Conservation (phyloP, 2,113 vertebrate genomes). For the Chloropsis hardwickii region DNA sequence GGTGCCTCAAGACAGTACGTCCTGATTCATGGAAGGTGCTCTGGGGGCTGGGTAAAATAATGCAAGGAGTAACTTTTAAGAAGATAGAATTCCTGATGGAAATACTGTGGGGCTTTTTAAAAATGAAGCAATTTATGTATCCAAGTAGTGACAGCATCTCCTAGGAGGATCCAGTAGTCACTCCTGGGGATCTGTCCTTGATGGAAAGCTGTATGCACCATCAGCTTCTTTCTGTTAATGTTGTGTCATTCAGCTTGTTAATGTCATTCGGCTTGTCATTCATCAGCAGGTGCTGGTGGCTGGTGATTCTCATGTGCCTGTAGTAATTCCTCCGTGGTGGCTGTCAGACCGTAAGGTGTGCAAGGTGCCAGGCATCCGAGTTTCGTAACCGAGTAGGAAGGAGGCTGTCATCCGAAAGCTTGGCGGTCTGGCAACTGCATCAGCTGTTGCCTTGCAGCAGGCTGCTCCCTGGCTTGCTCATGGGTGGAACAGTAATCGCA, state of each 20-base stretch:
- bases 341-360: neutral
- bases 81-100: neutral
- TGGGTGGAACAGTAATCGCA: slow-evolving; percentile 24
- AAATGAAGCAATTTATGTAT: neutral
- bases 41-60: neutral
- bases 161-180: neutral
- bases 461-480: neutral
- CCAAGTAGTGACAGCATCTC: neutral
- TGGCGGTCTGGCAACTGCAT: neutral
- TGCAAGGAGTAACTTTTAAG: neutral
- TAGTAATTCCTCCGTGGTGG: neutral
- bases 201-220: neutral
- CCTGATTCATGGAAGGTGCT: neutral
- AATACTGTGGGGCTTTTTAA: neutral
- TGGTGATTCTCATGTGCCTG: neutral
- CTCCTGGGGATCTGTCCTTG: neutral
- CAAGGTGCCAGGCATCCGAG: neutral
- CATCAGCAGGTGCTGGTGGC: neutral
- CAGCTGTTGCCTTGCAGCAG: neutral
- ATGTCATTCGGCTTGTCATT: neutral
- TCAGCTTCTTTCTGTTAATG: neutral
- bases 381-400: neutral
- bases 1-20: neutral
- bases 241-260: neutral
- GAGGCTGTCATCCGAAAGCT: neutral